A percentile compares a stretch with the other conserved stretches of the same genome.
Conservation (phyloP, 2,113 vertebrate genomes). For the Daubentonia madagascariensis region DNA sequence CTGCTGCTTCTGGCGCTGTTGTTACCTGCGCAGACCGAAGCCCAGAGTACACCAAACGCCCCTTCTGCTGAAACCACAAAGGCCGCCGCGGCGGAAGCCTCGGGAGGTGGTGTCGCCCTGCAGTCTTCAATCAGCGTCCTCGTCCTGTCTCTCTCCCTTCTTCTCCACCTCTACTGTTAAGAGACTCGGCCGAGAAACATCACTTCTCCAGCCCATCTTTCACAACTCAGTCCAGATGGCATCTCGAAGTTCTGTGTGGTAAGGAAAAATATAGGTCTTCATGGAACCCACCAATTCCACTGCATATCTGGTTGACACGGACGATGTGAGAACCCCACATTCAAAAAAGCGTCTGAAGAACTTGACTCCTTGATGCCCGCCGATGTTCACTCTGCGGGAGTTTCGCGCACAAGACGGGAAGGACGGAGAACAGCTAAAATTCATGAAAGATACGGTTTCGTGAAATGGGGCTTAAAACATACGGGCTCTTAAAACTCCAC, state of each 20-base stretch:
- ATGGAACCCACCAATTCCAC: too few species aligned
- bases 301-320: not conserved
- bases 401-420: not conserved
- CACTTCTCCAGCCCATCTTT: not conserved
- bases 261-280: not conserved
- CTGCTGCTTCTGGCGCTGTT: conserved; percentile 28
- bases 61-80: too few species aligned
- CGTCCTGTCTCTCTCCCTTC: not conserved
- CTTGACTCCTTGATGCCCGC: fast-evolving
- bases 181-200: not conserved
- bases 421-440: not conserved
- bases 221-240: not conserved
- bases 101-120: not conserved
- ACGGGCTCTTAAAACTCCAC: not conserved
- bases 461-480: not conserved
- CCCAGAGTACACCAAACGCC: fast-evolving
- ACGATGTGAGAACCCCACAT: not conserved
- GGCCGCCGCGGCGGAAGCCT: not conserved
- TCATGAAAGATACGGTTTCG: not conserved
- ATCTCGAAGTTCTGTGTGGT: not conserved
- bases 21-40: fast-evolving
- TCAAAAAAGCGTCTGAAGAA: not conserved
- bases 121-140: not conserved
- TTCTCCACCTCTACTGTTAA: conserved; percentile 33
- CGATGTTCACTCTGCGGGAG: not conserved